Percentiles rank a stretch among this genome's conserved stretches.
These are phyloP conservation scores for Apodemus agrarius DNA, from an alignment of 2,797 vertebrate species.

Conservation along the genomic window DNA sequence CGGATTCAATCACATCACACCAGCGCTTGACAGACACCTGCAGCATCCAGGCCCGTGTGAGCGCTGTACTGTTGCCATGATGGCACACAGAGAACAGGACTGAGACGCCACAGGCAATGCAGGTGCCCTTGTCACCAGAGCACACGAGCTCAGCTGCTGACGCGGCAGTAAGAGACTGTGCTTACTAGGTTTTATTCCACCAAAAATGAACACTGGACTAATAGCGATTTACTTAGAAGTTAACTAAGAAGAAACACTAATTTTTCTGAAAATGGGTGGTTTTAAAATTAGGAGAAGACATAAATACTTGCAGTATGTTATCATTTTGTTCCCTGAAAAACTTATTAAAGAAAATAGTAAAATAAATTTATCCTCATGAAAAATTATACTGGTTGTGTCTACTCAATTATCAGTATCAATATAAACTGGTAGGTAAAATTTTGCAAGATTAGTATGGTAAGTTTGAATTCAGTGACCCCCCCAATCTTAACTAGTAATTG, in stretches of 20 bases:
- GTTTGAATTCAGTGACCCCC: conserved; percentile 33
- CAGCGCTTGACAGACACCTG: not conserved
- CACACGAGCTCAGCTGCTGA: not conserved
- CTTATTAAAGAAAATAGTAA: conserved; percentile 38
- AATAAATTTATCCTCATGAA: conserved; percentile 40
- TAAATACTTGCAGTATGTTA: conserved; percentile 35
- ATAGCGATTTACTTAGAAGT: not conserved
- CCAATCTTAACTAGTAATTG: conserved; percentile 33
- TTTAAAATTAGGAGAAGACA: conserved; percentile 37
- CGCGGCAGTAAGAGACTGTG: not conserved
- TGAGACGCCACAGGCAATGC: not conserved
- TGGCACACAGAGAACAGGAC: not conserved
- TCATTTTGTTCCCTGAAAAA: not conserved
- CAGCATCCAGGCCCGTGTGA: not conserved
- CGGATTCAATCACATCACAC: not conserved
- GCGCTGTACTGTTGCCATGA: not conserved
- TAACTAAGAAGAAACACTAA: not conserved
- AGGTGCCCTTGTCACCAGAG: not conserved
- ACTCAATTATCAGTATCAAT: conserved; percentile 19
- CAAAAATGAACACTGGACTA: not conserved
- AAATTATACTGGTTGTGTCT: conserved; percentile 8
- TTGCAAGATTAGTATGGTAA: conserved; percentile 31
- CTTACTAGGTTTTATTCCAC: not conserved
- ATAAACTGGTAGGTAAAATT: not conserved
- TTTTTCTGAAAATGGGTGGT: conserved; percentile 25